Base-by-base conservation (phyloP, 2,113 vertebrate genomes). In the Cyprinodon tularosa region DNA sequence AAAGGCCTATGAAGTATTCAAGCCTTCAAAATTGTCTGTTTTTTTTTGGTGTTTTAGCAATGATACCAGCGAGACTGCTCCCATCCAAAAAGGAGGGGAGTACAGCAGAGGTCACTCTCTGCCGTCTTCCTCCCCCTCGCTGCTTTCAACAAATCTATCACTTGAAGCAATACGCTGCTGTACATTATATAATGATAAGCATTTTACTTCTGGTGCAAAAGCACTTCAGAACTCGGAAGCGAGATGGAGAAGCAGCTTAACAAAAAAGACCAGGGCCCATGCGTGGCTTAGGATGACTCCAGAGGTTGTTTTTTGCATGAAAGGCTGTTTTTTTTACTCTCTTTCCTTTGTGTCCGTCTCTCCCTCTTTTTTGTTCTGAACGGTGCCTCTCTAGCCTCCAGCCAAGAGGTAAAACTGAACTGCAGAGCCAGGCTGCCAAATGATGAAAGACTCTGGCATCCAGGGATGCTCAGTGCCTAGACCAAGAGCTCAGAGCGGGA, bases 371-470 rank as follows among this genome's bases (percentile, higher is more conserved):
- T 84, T 83, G 80, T 87, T 91, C 86, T 68, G 77, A 87, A 87
- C 79, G 88, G 85, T 91, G 88, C 83, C 89, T 92, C 64, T 75
- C 88, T 92, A 88, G 91, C 93, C 91, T 91, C 84, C 88, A 92
- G 94, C 93, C 94, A 94, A 91, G 91, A 94, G 92, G 92, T 92
- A 92, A 85, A 90, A 90, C 90, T 93, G 89, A 88, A 91, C 92
- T 90, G 88, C 81, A 89, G 91, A 85, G 87, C 90, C 91, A 89
- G 81, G 88, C 89, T 93, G 92, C 90, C 90, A 93, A 94, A 92
- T 90, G 92, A 94, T 94, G 91, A 94, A 95, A 95, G 93, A 85
- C 75, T 88, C 91, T 92, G 92, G 92, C 93, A 92, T 93, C 89
- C 85, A 90, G 88, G 91, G 93, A 93, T 90, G 87, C 89, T 90